These are phyloP conservation scores for Sebastes itinus DNA, from an alignment of 2,797 vertebrate genomes.

Conservation along the genomic window DNA sequence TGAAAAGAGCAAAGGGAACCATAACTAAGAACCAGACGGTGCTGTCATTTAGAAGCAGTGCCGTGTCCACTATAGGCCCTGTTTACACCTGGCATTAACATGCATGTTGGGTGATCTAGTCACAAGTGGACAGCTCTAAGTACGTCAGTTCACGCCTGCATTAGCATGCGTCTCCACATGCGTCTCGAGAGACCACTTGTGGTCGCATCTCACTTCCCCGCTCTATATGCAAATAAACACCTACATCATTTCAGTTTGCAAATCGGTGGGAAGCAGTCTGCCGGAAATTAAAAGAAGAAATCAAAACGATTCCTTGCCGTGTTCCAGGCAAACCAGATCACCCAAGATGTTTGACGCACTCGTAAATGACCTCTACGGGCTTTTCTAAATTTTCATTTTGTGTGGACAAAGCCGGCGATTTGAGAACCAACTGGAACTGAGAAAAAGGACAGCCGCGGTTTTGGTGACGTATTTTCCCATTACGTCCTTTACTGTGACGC, in stretches of 20 bases:
- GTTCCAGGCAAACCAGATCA: too few relatives aligned
- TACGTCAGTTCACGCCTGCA: too few relatives aligned
- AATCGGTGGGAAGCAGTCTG: neutral
- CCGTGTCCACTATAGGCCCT: too few relatives aligned
- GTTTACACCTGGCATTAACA: neutral
- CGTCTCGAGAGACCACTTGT: too few relatives aligned
- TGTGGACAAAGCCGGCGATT: neutral
- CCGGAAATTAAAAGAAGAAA: neutral
- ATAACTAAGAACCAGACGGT: slow-evolving; percentile 1
- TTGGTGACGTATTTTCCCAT: neutral
- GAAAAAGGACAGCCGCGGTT: neutral
- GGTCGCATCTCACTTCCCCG: neutral
- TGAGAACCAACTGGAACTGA: neutral
- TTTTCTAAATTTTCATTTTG: neutral
- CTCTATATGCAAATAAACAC: neutral
- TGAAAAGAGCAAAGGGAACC: slow-evolving; percentile 48
- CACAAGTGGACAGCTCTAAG: too few relatives aligned
- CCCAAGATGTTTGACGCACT: too few relatives aligned
- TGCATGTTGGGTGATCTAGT: too few relatives aligned
- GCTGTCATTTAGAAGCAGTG: neutral
- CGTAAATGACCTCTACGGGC: too few relatives aligned
- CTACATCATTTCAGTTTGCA: neutral
- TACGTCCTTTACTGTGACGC: neutral
- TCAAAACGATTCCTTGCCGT: neutral
- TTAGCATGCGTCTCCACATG: too few relatives aligned